Conservation (phyloP, 1,140 invertebrate genomes). For the Ips nitidus region DNA sequence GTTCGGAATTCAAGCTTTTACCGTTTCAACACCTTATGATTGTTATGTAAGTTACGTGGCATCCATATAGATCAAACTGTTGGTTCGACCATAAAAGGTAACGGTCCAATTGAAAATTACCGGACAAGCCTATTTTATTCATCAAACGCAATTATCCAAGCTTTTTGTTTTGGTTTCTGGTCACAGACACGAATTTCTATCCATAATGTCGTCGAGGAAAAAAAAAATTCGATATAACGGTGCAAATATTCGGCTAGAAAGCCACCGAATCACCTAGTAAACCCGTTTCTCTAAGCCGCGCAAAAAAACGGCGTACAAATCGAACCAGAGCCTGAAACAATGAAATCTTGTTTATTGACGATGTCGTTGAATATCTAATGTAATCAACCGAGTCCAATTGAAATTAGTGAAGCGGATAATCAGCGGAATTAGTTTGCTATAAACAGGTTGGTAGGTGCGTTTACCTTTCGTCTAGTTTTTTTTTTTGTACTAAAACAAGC, state of each 20-base stretch:
- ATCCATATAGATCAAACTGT: too few species aligned
- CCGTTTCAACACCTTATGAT: too few species aligned
- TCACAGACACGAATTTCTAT: too few species aligned
- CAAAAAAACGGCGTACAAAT: neutral
- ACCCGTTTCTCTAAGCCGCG: neutral
- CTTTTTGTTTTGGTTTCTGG: too few species aligned
- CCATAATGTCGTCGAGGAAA: neutral
- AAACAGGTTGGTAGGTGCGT: neutral
- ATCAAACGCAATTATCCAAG: too few species aligned
- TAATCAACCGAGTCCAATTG: neutral
- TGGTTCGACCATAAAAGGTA: too few species aligned
- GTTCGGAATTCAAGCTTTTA: too few species aligned
- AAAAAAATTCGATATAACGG: neutral
- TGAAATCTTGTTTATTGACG: neutral
- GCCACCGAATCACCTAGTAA: neutral
- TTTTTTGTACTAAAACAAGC: too few species aligned
- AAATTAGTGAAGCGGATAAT: neutral
- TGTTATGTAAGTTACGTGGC: too few species aligned
- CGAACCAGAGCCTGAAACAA: neutral
- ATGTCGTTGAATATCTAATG: neutral
- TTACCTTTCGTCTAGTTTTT: neutral
- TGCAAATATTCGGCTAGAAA: neutral
- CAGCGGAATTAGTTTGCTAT: slow-evolving; percentile 4
- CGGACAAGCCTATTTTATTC: too few species aligned
- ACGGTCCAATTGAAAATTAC: too few species aligned